Percentiles rank a stretch among this genome's conserved stretches.
Conservation (phyloP, 1,140 invertebrate genomes). For the Cyclina sinensis region DNA sequence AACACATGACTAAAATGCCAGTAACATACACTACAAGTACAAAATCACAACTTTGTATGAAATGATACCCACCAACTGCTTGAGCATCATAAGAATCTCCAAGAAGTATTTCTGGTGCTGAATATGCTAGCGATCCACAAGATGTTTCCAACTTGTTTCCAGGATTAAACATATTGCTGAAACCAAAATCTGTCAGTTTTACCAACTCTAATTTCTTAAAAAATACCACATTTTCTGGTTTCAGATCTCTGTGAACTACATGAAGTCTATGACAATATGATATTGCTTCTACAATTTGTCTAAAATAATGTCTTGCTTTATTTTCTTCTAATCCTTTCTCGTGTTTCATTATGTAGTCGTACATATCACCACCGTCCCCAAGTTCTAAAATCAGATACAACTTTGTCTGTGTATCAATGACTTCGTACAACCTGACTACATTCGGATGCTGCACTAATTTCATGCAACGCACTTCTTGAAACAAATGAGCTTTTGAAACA, state of each 20-base stretch:
- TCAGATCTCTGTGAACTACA: constrained; percentile 97
- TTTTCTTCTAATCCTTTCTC: constrained; percentile 90
- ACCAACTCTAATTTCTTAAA: constrained; percentile 99
- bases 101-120: constrained; percentile 99
- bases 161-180: constrained; percentile 97
- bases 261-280: constrained; percentile 99
- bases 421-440: constrained; percentile 99
- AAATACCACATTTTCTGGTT: constrained; percentile 99
- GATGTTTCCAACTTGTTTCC: constrained; percentile 99
- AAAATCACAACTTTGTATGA: background rate
- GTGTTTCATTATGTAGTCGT: constrained; percentile 99
- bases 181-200: constrained; percentile 99
- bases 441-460: constrained; percentile 99
- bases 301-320: constrained; percentile 96
- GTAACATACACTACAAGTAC: background rate
- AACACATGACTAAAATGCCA: background rate
- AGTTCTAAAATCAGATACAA: constrained; percentile 96
- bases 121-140: constrained; percentile 99
- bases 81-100: constrained; percentile 93
- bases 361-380: constrained; percentile 99
- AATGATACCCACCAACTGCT: constrained; percentile 92
- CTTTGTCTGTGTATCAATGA: constrained; percentile 96
- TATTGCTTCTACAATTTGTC: constrained; percentile 98
- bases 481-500: constrained; percentile 97
- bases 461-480: constrained; percentile 98